Percentiles rank a stretch among this genome's conserved stretches.
phyloP scores from a whole-genome alignment of 2,888 invertebrate genomes.

The Lacanobia oleracea region DNA sequence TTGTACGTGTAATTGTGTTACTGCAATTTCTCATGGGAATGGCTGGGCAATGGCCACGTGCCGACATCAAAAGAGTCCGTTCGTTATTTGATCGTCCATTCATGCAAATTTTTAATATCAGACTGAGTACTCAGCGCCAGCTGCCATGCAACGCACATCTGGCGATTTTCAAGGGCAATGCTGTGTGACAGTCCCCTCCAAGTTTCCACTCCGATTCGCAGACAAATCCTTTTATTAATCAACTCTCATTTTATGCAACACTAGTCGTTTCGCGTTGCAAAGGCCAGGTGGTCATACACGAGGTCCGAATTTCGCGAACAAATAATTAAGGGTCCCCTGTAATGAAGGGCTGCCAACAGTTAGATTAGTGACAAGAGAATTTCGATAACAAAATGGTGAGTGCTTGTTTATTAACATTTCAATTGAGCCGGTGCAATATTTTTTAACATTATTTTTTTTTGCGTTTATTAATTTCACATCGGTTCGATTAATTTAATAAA shows the following conservation, averaged over 20 bases:
- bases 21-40: conserved; percentile 20
- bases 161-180: conserved; percentile 1
- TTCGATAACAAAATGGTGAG: background rate
- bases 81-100: conserved; percentile 8
- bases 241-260: background rate
- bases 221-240: conserved; percentile 13
- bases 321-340: background rate
- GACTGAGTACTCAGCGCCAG: background rate
- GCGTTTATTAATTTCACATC: background rate
- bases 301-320: background rate
- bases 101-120: background rate
- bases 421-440: background rate
- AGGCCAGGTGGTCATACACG: too few species aligned
- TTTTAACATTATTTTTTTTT: background rate
- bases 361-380: background rate
- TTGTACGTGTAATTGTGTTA: conserved; percentile 4
- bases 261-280: background rate
- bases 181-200: conserved; percentile 19
- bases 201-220: conserved; percentile 14
- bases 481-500: background rate
- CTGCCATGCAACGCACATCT: conserved; percentile 20
- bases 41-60: conserved; percentile 24
- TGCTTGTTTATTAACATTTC: conserved; percentile 1
- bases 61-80: conserved; percentile 7
- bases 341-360: background rate